phyloP scores from a whole-genome alignment of 2,797 vertebrate genomes.

The Oryzias sinensis region DNA sequence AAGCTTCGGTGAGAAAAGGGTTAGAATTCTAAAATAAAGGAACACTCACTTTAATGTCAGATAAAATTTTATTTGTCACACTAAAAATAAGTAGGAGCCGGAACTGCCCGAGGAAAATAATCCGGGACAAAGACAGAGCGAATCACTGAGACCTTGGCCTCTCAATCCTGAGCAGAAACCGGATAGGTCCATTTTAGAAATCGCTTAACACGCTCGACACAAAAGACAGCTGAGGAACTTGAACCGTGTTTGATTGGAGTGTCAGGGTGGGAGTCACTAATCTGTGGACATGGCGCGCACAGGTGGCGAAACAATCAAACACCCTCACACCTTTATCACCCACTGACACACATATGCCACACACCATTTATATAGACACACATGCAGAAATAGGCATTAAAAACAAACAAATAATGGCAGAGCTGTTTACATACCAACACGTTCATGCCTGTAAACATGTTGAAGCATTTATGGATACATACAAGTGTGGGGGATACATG shows the following conservation, averaged over 20 bases:
- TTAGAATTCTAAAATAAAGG: slow-evolving; percentile 1
- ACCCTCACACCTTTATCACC: slow-evolving; percentile 41
- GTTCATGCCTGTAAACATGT: slow-evolving; percentile 25
- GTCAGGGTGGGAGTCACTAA: slow-evolving; percentile 73
- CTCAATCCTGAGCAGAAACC: slow-evolving; percentile 58
- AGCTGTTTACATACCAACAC: slow-evolving; percentile 35
- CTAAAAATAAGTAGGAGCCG: not conserved
- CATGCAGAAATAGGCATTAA: slow-evolving; percentile 26
- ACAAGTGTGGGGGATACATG: slow-evolving; percentile 9
- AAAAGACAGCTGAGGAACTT: slow-evolving; percentile 76
- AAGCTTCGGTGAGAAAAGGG: not conserved
- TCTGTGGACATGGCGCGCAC: slow-evolving; percentile 68
- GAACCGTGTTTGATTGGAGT: slow-evolving; percentile 73
- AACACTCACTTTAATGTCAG: not conserved
- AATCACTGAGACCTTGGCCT: slow-evolving; percentile 42
- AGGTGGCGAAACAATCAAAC: slow-evolving; percentile 83
- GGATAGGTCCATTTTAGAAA: slow-evolving; percentile 77
- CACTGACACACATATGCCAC: slow-evolving; percentile 23
- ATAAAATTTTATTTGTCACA: slow-evolving; percentile 3
- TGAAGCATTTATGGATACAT: slow-evolving; percentile 33
- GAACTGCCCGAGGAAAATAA: rapidly evolving
- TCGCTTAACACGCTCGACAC: slow-evolving; percentile 73
- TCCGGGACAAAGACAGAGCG: slow-evolving; percentile 30
- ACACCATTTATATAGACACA: slow-evolving; percentile 17
- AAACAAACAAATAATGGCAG: slow-evolving; percentile 29